Base-by-base conservation (phyloP, 2,888 invertebrate species). In the Polylopha cassiicola region DNA sequence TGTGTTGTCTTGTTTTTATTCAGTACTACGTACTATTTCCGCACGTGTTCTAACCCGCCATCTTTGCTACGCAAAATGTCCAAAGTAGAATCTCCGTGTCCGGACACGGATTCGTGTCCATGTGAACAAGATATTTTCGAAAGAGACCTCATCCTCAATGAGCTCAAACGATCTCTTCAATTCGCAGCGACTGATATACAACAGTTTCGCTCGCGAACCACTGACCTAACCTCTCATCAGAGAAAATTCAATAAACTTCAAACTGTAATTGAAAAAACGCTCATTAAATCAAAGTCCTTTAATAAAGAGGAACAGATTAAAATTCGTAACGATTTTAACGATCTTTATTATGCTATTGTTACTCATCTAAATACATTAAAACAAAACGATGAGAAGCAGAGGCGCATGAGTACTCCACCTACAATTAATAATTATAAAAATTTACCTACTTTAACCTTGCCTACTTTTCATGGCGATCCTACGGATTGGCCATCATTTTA, bases 141-240 rank as follows among this genome's bases (percentile, higher is more conserved):
- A 27, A 27, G 27, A 11, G 27, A 27, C 15, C 15, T 27, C n/a
- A 27, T 27, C 15, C 15, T 26, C 7, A 15, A 26, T n/a, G 26
- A 26, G n/a, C 15, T 15, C 8, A 27, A 15, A 27, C 27, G 27
- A 15, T 15, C 9, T n/a, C 2, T 27, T 7, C 7, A 7, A 8
- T 9, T 27, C 14, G 27, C 27, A 11, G 9, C 13, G 3, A 15
- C 27, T 3, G 9, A 27, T n/a, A n/a, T 15, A 15, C 27, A 27
- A 27, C 27, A 27, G 8, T 27, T 27, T 15, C 27, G 27, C 5
- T 27, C 27, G 27, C 27, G 27, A 15, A 27, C 27, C 27, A n/a
- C n/a, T n/a, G n/a, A n/a, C n/a, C n/a, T n/a, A n/a, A n/a, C n/a
- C n/a, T n/a, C n/a, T n/a, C n/a, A 27, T 15, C 27, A 27, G 8